Conservation (phyloP, 2,113 vertebrate genomes). For the Piprites chloris region DNA sequence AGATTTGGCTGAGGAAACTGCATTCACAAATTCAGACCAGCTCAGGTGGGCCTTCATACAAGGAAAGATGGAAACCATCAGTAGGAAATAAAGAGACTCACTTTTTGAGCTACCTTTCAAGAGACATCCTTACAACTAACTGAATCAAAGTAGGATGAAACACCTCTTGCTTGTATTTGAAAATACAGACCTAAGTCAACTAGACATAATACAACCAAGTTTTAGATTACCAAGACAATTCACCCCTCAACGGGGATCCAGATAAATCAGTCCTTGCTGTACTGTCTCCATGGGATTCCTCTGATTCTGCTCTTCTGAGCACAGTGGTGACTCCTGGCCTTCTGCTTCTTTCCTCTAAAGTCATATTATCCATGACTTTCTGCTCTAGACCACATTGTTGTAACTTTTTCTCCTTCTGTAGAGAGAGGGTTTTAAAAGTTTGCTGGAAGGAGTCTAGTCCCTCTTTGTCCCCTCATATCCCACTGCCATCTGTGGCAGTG, state of each 20-base stretch:
- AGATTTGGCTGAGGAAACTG: background rate
- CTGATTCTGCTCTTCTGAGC: background rate
- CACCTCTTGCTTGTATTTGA: background rate
- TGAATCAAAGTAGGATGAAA: background rate
- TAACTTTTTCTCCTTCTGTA: background rate
- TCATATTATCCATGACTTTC: background rate
- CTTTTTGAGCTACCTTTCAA: background rate
- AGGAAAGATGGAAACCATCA: background rate
- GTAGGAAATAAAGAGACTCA: background rate
- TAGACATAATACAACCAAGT: background rate
- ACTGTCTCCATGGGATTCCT: background rate
- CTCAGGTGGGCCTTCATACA: background rate
- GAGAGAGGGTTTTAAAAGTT: background rate
- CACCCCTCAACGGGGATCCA: background rate
- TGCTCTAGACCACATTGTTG: background rate
- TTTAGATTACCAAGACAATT: background rate
- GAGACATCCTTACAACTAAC: background rate
- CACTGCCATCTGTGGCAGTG: background rate
- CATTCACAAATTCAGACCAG: background rate
- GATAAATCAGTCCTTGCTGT: background rate
- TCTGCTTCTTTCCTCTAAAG: background rate
- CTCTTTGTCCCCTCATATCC: background rate
- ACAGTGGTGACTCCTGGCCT: background rate
- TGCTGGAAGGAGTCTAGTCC: background rate
- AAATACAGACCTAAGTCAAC: background rate